Percentiles rank a stretch among this genome's conserved stretches.
Conservation (phyloP, 2,888 invertebrate species). For the Drosophila longiperda region DNA sequence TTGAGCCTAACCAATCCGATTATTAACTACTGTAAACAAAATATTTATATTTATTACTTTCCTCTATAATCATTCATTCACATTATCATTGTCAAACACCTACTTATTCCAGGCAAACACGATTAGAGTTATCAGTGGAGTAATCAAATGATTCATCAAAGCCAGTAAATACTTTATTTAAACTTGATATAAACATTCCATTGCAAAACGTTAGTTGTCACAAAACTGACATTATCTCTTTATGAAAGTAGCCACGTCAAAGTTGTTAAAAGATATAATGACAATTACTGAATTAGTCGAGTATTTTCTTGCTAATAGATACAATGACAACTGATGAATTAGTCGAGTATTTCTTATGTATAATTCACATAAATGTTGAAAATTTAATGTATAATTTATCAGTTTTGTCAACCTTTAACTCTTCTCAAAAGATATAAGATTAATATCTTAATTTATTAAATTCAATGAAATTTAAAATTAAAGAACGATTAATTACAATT, state of each 20-base stretch:
- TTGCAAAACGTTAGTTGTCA: neutral
- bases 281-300: neutral
- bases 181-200: neutral
- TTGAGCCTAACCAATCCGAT: constrained; percentile 22
- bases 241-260: neutral
- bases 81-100: constrained; percentile 23
- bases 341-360: neutral
- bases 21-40: neutral
- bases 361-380: neutral
- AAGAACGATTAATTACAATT: no score
- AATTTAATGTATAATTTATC: neutral
- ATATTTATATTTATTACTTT: neutral
- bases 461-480: no score
- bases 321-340: neutral
- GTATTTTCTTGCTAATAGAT: neutral
- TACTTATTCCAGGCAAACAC: constrained; percentile 21
- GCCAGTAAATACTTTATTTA: constrained; percentile 6
- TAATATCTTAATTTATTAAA: no score
- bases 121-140: constrained; percentile 27
- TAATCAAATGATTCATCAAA: constrained; percentile 33
- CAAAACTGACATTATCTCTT: neutral
- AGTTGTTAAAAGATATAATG: neutral
- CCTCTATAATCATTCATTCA: neutral
- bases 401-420: neutral
- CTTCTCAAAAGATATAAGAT: no score